These are phyloP conservation scores for Formica aserva DNA, from an alignment of 2,888 invertebrate species.

Conservation along the genomic window DNA sequence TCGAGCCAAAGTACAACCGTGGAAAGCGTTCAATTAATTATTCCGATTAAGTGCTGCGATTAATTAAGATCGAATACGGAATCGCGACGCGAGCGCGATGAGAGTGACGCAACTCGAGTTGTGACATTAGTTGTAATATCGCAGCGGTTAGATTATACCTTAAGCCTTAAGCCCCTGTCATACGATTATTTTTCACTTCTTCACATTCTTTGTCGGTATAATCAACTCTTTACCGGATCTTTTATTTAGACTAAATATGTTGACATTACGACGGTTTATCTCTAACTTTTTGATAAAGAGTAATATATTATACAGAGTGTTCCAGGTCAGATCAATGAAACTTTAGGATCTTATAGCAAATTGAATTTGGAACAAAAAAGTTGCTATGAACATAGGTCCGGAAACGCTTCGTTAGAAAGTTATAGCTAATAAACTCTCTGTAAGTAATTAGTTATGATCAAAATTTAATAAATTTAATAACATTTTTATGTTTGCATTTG, in stretches of 20 bases:
- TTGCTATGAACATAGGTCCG: no score
- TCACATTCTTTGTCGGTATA: background rate
- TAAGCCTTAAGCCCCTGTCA: background rate
- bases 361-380: no score
- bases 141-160: background rate
- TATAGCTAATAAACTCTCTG: no score
- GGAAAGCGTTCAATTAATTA: slow-evolving; percentile 65
- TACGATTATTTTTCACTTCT: background rate
- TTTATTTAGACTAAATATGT: background rate
- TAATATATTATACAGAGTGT: background rate
- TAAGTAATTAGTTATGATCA: no score
- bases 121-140: background rate
- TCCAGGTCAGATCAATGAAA: no score
- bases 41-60: slow-evolving; percentile 58
- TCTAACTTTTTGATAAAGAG: background rate
- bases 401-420: no score
- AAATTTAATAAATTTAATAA: no score
- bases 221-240: background rate
- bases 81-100: slow-evolving; percentile 15
- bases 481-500: no score
- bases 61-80: slow-evolving; percentile 68
- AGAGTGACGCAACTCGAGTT: slow-evolving; percentile 28
- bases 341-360: no score
- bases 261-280: slow-evolving; percentile 1
- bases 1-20: slow-evolving; percentile 21